Evolutionary conservation across 2,113 vertebrate species (phyloP).

Genomic region (Micromys minutus): DNA sequence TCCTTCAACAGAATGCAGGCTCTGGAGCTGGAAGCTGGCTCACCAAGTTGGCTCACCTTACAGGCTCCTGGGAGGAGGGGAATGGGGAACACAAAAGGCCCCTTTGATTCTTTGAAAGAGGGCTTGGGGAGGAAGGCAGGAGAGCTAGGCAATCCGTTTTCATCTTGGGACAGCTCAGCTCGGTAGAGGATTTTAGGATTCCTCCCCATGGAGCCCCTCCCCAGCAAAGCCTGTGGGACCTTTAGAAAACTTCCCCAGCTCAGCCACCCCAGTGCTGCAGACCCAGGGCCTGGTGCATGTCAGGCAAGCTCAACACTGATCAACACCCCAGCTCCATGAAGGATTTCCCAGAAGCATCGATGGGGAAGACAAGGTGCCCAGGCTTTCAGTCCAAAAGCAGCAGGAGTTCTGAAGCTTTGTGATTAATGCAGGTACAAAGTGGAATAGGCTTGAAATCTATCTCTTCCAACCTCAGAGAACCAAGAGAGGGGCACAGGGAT

Average conservation of each 20-base stretch:
- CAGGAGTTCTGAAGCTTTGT: background rate
- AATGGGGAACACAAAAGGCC: background rate
- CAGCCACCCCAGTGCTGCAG: background rate
- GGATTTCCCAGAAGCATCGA: background rate
- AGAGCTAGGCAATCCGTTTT: background rate
- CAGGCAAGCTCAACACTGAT: background rate
- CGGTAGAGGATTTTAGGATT: background rate
- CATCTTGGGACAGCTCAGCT: background rate
- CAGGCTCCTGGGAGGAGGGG: background rate
- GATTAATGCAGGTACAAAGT: background rate
- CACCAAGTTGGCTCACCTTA: slow-evolving; percentile 3
- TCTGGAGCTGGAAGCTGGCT: slow-evolving; percentile 6
- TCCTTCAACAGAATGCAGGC: background rate
- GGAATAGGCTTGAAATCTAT: background rate
- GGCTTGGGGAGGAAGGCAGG: background rate
- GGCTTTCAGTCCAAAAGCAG: background rate
- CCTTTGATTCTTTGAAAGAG: background rate
- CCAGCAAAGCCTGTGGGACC: background rate
- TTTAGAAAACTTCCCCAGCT: background rate
- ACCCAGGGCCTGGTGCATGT: background rate
- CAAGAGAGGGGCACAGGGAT: background rate
- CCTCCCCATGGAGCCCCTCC: background rate
- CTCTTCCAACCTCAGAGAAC: background rate
- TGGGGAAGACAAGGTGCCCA: background rate
- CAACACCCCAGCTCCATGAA: accelerated